Conservation (phyloP, 2,797 vertebrate genomes). For the Eremophila alpestris region DNA sequence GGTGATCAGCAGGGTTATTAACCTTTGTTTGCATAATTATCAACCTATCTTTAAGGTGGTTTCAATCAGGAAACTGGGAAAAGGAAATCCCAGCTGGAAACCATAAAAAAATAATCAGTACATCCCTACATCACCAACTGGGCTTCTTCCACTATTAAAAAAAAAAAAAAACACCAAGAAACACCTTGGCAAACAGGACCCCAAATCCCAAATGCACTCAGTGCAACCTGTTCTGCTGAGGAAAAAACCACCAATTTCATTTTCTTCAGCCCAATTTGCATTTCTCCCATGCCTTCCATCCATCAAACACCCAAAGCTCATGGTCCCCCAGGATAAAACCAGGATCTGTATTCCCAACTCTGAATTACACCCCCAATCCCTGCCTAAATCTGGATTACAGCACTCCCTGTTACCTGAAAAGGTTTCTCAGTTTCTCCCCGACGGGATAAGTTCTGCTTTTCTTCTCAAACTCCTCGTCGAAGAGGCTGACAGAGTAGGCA, state of each 20-base stretch:
- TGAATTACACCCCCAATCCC: not conserved
- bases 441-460: conserved; percentile 85
- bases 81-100: not conserved
- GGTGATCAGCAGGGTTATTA: not conserved
- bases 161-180: rapidly evolving
- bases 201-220: not conserved
- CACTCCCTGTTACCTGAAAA: conserved; percentile 83
- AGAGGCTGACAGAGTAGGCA: conserved; percentile 82
- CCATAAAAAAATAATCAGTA: not conserved
- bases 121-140: not conserved
- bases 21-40: not conserved
- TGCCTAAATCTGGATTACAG: not conserved
- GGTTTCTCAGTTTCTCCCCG: conserved; percentile 82
- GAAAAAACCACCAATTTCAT: not conserved
- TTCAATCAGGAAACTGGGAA: not conserved
- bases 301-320: not conserved
- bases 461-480: conserved; percentile 90
- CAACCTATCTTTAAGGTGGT: not conserved
- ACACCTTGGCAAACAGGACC: not conserved
- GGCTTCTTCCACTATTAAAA: not conserved
- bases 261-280: not conserved
- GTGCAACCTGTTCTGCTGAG: not conserved
- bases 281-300: not conserved
- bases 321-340: not conserved
- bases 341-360: not conserved